Conservation (phyloP, 1,140 invertebrate genomes). For the Listronotus oregonensis region DNA sequence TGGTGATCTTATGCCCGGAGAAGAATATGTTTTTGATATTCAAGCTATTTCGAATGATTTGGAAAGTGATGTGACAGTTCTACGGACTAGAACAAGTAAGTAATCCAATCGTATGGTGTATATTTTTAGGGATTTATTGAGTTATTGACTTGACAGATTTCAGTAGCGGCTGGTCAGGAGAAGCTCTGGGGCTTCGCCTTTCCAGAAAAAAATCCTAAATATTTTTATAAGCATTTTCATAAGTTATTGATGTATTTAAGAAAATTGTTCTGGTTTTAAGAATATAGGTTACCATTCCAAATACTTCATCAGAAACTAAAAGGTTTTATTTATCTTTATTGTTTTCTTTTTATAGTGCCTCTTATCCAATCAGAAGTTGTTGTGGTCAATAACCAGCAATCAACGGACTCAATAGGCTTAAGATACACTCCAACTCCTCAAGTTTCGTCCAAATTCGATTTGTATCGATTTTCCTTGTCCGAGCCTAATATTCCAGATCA, state of each 20-base stretch:
- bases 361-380: constrained; percentile 89
- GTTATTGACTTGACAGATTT: too few relatives aligned
- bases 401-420: constrained; percentile 74
- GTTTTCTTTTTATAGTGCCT: constrained; percentile 66
- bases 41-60: constrained; percentile 77
- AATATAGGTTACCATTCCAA: too few relatives aligned
- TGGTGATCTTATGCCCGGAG: constrained; percentile 77
- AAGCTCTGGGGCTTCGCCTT: too few relatives aligned
- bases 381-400: constrained; percentile 79
- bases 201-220: too few relatives aligned
- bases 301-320: too few relatives aligned
- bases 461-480: constrained; percentile 81
- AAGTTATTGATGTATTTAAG: too few relatives aligned
- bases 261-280: too few relatives aligned
- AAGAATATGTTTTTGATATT: constrained; percentile 78
- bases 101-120: too few relatives aligned
- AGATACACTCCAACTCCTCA: constrained; percentile 84
- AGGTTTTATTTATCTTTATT: too few relatives aligned
- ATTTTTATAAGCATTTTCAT: too few relatives aligned
- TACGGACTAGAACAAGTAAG: constrained; percentile 77
- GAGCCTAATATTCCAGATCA: constrained; percentile 72
- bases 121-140: too few relatives aligned
- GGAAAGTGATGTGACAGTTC: constrained; percentile 70
- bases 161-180: too few relatives aligned
- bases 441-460: constrained; percentile 75